Conservation (phyloP, 1,140 invertebrate genomes). For the Ceratosolen fusciceps region DNA sequence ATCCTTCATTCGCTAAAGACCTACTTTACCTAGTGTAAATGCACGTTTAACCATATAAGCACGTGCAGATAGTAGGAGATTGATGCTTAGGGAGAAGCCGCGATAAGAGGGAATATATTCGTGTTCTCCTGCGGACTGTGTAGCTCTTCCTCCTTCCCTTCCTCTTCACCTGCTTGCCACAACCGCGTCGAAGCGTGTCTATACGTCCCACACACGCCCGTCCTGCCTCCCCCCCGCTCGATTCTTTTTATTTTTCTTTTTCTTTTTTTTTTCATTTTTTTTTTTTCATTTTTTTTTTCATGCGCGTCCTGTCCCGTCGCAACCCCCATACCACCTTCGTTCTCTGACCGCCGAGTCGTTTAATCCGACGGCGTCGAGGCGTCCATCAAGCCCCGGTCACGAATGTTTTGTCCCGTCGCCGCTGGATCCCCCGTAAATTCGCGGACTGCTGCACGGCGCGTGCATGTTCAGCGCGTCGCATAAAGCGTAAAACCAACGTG, state of each 20-base stretch:
- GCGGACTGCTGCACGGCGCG: conserved; percentile 56
- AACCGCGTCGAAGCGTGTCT: conserved; percentile 7
- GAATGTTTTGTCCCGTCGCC: conserved; percentile 68
- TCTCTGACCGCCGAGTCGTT: conserved; percentile 54
- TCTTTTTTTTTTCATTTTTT: too few relatives aligned
- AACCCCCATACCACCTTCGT: background rate
- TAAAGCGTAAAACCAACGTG: conserved; percentile 72
- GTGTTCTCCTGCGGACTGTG: background rate
- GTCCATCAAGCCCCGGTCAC: conserved; percentile 67
- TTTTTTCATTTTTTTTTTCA: conserved; percentile 53
- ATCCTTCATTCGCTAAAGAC: conserved; percentile 2
- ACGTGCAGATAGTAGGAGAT: background rate
- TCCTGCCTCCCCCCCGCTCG: background rate
- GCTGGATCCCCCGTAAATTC: conserved; percentile 68
- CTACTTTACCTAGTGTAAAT: background rate
- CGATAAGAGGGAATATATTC: too few relatives aligned
- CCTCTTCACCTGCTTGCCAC: too few relatives aligned
- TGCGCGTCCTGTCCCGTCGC: conserved; percentile 23
- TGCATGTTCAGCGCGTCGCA: conserved; percentile 69
- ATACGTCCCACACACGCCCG: background rate
- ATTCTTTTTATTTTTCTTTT: too few relatives aligned
- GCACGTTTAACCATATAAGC: background rate
- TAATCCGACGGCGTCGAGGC: conserved; percentile 67
- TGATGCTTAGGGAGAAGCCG: background rate
- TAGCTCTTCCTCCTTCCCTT: too few relatives aligned